Evolutionary conservation across 2,113 vertebrate species (phyloP), one percentile per base, ranked within the genome.

Genomic region (Phaethornis superciliosus): DNA sequence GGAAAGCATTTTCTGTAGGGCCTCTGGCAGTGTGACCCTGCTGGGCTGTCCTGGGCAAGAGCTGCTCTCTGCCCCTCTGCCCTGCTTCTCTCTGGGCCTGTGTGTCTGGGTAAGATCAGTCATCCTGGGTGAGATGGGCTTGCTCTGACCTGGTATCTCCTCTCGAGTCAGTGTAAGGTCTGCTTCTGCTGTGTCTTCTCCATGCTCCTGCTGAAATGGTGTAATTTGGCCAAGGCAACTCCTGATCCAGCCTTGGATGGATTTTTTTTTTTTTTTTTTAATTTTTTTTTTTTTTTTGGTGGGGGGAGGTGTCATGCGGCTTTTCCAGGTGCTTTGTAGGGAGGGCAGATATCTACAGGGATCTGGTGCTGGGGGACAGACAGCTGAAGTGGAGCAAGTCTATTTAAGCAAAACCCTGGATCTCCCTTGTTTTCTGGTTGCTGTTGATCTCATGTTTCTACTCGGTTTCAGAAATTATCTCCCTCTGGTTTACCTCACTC

Each of bases 81-180:
- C 49, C 52, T 4, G 2, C 33, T 59, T 47, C 37, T 8, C 33
- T 21, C 10, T 0, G 0, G 26, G 32, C 0, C 0, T 1, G 23
- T 49, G 23, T 49, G 33, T 16, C 46, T 18, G 5, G 20, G 10
- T 23, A 1, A 9, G 17, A 37, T 37, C 33, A 30, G 71, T 5
- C 0, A 0, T 35, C 28, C 69, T 40, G 58, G 54, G 6, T 1
- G 8, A 30, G 56, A 32, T 55, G 60, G 18, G 18, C 8, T 20
- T 56, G 58, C 37, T 82, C 54, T 71, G 4, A 3, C 44, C 70
- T 44, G n/a, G 15, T 17, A 15, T 24, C 67, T 52, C 42, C 8
- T 33, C 16, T 49, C 0, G 0, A 55, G 9, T 28, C 56, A 71
- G 63, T 47, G 74, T 3, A 1, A 70, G 42, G 24, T 30, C 56